phyloP scores from a whole-genome alignment of 2,888 invertebrate genomes.

The Spilosoma lubricipeda region DNA sequence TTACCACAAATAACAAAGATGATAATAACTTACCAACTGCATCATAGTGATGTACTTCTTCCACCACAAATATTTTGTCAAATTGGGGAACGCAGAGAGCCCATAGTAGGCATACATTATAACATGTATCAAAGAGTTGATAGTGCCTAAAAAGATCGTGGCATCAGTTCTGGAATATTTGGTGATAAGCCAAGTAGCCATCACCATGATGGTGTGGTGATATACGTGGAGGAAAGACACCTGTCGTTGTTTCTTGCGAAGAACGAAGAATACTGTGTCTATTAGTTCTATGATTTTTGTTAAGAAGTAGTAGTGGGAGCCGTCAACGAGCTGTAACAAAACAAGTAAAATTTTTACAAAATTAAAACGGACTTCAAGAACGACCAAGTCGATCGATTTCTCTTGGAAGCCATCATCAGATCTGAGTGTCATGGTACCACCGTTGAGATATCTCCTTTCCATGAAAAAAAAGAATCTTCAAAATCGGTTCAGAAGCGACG shows the following conservation, averaged over 20 bases:
- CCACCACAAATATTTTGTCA: conserved; percentile 92
- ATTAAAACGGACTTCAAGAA: too few species aligned
- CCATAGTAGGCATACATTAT: conserved; percentile 93
- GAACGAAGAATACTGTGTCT: conserved; percentile 93
- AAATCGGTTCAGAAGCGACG: too few species aligned
- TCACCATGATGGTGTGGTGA: conserved; percentile 91
- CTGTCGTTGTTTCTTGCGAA: conserved; percentile 91
- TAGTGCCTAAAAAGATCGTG: conserved; percentile 88
- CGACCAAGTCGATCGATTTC: too few species aligned
- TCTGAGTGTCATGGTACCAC: too few species aligned
- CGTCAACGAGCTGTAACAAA: conserved; percentile 50
- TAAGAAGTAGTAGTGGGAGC: conserved; percentile 88
- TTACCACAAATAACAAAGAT: neutral
- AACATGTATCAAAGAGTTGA: conserved; percentile 91
- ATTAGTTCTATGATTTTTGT: conserved; percentile 90
- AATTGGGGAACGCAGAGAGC: conserved; percentile 89
- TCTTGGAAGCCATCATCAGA: too few species aligned
- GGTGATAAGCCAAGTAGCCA: conserved; percentile 90
- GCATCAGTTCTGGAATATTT: conserved; percentile 91
- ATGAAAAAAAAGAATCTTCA: too few species aligned
- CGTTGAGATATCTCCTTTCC: too few species aligned
- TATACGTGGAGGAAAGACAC: conserved; percentile 95
- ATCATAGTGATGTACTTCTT: conserved; percentile 92
- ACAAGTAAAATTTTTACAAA: too few species aligned
- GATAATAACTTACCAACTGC: conserved; percentile 87